Base-by-base conservation (phyloP, 2,888 invertebrate species). In the Lordiphosa fenestrarum region DNA sequence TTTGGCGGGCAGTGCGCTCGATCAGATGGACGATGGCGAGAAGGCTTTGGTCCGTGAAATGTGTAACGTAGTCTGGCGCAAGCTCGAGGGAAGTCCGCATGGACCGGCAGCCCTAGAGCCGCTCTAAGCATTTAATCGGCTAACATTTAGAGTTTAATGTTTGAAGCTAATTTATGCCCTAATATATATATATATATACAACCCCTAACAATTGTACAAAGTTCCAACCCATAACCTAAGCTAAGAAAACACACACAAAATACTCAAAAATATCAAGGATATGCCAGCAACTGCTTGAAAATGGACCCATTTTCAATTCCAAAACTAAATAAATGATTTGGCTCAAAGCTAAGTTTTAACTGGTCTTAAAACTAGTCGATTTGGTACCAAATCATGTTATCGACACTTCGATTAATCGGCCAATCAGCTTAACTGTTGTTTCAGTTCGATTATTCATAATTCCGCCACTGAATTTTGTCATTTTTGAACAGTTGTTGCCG, bases 61-160 rank as follows among this genome's bases (percentile, higher is more conserved):
- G 97, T 98, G 97, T 90, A 97, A 98, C 90, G 96, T 96, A 48
- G 96, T 96, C 39, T 96, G 96, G 96, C 93, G 96, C 66, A 96
- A 96, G 89, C 90, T 96, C 53, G 96, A 96, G 89, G 95, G 96
- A 78, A 94, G 93, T 41, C 94, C 95, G n/a, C 93, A 94, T 42
- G 83, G 77, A 12, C 86, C 90, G 7, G 71, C 75, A 36, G 71
- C 87, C 25, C 64, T 88, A 47, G 88, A 88, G 54, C 86, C 87
- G 53, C 80, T 88, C 62, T 88, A 87, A 73, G 62, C 69, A 58
- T 54, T 61, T 57, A 23, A 6, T 40, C 49, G 54, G 67, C 67
- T 66, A 67, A 61, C 41, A 62, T 25, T 46, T 61, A 61, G 42
- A 53, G 13, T 35, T 21, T 47, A 25, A 36, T 13, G 50, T 50